Evolutionary conservation across 1,140 invertebrate species (phyloP).

Genomic region (Lepidurus couesii): DNA sequence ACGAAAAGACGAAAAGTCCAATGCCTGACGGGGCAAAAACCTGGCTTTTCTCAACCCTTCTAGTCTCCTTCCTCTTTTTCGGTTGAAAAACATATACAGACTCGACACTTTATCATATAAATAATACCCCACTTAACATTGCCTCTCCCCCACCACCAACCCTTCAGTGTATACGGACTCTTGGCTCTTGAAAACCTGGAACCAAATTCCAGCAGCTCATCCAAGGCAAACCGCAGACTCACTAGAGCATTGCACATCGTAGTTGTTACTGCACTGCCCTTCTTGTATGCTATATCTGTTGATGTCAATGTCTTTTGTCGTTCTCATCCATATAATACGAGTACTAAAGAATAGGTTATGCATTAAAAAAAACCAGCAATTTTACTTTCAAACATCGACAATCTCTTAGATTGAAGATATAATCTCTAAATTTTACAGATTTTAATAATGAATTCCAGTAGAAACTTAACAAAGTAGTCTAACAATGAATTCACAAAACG

Average conservation of each 20-base stretch:
- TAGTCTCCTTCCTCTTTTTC: background rate
- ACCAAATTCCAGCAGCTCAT: background rate
- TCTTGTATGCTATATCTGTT: too few relatives aligned
- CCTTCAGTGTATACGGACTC: too few relatives aligned
- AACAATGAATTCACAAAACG: too few relatives aligned
- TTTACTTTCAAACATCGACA: too few relatives aligned
- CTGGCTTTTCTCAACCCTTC: background rate
- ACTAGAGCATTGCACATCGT: background rate
- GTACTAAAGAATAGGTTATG: too few relatives aligned
- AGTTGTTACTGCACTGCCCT: background rate
- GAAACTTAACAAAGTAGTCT: too few relatives aligned
- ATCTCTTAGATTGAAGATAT: too few relatives aligned
- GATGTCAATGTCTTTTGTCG: too few relatives aligned
- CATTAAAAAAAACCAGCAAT: too few relatives aligned
- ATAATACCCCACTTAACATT: background rate
- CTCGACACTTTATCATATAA: background rate
- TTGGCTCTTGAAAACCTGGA: background rate
- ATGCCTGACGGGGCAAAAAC: constrained; percentile 23
- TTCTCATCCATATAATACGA: too few relatives aligned
- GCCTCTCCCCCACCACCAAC: background rate
- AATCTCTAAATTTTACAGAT: too few relatives aligned
- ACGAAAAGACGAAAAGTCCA: background rate
- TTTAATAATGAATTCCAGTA: too few relatives aligned
- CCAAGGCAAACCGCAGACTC: constrained; percentile 1
- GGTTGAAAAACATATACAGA: background rate